Conservation (phyloP, 2,113 vertebrate genomes). For the Callaeas wilsoni region DNA sequence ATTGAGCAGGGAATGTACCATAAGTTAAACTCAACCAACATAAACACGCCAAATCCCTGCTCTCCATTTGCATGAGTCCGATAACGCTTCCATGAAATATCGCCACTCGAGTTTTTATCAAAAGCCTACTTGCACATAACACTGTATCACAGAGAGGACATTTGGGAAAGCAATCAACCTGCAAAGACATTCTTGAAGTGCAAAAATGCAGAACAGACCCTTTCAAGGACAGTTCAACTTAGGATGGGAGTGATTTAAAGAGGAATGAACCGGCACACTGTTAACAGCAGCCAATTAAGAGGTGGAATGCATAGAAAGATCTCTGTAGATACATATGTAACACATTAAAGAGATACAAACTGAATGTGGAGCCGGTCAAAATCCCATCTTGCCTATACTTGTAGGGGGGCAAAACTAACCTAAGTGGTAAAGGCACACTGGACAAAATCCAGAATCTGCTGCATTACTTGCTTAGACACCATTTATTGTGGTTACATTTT, state of each 20-base stretch:
- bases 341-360: background rate
- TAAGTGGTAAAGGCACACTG: slow-evolving; percentile 53
- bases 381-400: background rate
- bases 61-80: background rate
- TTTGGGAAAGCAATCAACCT: slow-evolving; percentile 3
- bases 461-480: slow-evolving; percentile 63
- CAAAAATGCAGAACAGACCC: background rate
- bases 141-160: rapidly evolving
- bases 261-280: background rate
- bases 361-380: background rate
- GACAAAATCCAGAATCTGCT: slow-evolving; percentile 53
- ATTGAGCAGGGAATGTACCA: rapidly evolving
- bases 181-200: background rate
- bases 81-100: background rate
- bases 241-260: background rate
- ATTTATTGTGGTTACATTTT: slow-evolving; percentile 74
- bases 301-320: background rate
- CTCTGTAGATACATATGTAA: rapidly evolving
- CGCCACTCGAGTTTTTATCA: rapidly evolving
- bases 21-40: background rate
- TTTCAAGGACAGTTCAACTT: background rate
- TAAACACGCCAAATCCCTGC: background rate
- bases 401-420: background rate
- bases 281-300: background rate
- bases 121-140: background rate